Percentiles rank a stretch among this genome's conserved stretches.
Evolutionary conservation across 2,888 invertebrate genomes (phyloP).

Genomic region (Dioctria linearis): DNA sequence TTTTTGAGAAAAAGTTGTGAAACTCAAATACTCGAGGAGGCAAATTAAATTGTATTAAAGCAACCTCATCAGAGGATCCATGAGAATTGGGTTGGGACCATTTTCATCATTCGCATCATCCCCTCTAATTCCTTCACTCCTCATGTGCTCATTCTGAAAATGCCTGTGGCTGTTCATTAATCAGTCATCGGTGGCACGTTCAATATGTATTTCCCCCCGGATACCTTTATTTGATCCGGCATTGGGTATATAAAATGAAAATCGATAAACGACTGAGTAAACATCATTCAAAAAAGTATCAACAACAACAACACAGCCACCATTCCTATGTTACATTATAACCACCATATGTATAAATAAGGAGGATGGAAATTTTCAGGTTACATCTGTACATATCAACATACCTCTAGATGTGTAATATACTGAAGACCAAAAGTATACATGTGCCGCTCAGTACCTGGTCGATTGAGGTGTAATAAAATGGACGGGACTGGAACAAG

Average conservation of each 20-base stretch:
- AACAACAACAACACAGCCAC: not conserved
- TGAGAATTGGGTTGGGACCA: too few relatives aligned
- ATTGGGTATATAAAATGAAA: slow-evolving; percentile 33
- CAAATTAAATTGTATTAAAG: too few relatives aligned
- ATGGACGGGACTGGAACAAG: slow-evolving; percentile 38
- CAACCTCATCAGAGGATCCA: too few relatives aligned
- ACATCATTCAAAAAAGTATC: not conserved
- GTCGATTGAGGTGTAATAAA: slow-evolving; percentile 50
- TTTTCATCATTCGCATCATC: too few relatives aligned
- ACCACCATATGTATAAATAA: not conserved
- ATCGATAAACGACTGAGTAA: slow-evolving; percentile 29
- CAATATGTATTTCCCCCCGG: slow-evolving; percentile 36
- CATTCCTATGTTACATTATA: too few relatives aligned
- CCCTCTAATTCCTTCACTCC: too few relatives aligned
- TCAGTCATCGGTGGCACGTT: slow-evolving; percentile 50
- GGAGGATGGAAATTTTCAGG: not conserved
- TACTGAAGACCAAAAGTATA: slow-evolving; percentile 15
- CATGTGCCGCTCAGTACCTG: slow-evolving; percentile 40
- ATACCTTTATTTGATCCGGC: slow-evolving; percentile 3
- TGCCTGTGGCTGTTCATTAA: slow-evolving; percentile 50
- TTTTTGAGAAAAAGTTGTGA: too few relatives aligned
- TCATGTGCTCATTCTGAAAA: slow-evolving; percentile 16
- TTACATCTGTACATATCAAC: not conserved
- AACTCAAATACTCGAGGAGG: too few relatives aligned
- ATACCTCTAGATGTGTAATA: not conserved